phyloP scores from a whole-genome alignment of 2,797 vertebrate species.

The Bradypus variegatus region DNA sequence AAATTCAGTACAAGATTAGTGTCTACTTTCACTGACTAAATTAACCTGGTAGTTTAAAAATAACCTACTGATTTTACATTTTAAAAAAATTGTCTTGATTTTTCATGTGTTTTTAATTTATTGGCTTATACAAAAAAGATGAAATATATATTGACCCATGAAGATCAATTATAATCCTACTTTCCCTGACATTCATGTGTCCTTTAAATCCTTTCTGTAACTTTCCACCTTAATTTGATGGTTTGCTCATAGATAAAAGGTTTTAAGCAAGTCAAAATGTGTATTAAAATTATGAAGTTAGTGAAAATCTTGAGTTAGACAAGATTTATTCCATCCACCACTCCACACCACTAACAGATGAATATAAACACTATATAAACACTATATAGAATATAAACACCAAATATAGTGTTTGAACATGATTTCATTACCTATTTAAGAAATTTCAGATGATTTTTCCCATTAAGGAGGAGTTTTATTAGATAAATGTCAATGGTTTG shows the following conservation, averaged over 20 bases:
- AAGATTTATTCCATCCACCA: neutral
- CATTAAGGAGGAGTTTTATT: neutral
- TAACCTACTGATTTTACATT: neutral
- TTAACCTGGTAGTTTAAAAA: neutral
- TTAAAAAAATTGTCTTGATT: neutral
- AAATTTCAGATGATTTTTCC: neutral
- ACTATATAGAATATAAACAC: neutral
- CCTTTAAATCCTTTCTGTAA: neutral
- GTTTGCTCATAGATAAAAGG: neutral
- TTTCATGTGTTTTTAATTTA: neutral
- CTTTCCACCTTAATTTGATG: neutral
- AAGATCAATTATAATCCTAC: neutral
- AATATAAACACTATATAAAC: neutral
- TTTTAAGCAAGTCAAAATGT: neutral
- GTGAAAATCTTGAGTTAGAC: neutral
- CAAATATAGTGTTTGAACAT: neutral
- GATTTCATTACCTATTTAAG: neutral
- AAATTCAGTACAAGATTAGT: neutral
- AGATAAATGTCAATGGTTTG: neutral
- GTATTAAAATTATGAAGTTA: neutral
- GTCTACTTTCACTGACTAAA: neutral
- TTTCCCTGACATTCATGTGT: neutral
- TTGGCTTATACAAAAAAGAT: neutral
- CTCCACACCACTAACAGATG: neutral
- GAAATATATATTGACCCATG: neutral